Evolutionary conservation across 2,888 invertebrate genomes (phyloP).

Genomic region (Papilio demoleus): DNA sequence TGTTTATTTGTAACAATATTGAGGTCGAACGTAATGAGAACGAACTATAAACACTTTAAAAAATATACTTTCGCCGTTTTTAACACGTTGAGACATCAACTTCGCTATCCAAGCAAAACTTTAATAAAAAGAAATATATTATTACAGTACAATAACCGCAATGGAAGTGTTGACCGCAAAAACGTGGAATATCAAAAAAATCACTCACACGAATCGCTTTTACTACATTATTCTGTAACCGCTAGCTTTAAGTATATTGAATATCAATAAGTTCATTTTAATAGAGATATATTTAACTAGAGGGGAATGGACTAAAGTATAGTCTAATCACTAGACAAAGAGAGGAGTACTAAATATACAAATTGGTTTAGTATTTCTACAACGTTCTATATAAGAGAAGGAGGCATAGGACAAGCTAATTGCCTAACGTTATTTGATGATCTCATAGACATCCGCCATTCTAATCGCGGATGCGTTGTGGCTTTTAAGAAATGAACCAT

Average conservation of each 20-base stretch:
- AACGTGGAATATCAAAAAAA: slow-evolving; percentile 5
- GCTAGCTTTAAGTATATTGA: slow-evolving; percentile 10
- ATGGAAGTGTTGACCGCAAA: slow-evolving; percentile 24
- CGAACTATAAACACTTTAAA: slow-evolving; percentile 1
- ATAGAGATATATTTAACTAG: not conserved
- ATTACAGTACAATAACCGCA: slow-evolving; percentile 15
- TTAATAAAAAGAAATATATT: slow-evolving; percentile 19
- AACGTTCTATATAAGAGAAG: too few relatives aligned
- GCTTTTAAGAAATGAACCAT: too few relatives aligned
- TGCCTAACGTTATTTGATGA: too few relatives aligned
- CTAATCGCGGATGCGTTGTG: too few relatives aligned
- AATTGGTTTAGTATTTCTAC: too few relatives aligned
- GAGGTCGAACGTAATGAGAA: slow-evolving; percentile 16
- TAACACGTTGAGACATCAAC: not conserved
- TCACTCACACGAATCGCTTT: slow-evolving; percentile 25
- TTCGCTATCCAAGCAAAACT: slow-evolving; percentile 3
- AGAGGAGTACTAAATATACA: too few relatives aligned
- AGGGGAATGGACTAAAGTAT: not conserved
- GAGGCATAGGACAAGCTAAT: too few relatives aligned
- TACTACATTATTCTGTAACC: slow-evolving; percentile 3
- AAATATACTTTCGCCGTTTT: slow-evolving; percentile 33
- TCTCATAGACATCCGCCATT: too few relatives aligned
- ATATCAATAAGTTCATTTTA: slow-evolving; percentile 3
- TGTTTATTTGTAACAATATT: not conserved
- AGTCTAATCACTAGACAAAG: not conserved